A percentile compares a stretch with the other conserved stretches of the same genome.
phyloP scores from a whole-genome alignment of 2,888 invertebrate genomes.

The Nomada fucata region DNA sequence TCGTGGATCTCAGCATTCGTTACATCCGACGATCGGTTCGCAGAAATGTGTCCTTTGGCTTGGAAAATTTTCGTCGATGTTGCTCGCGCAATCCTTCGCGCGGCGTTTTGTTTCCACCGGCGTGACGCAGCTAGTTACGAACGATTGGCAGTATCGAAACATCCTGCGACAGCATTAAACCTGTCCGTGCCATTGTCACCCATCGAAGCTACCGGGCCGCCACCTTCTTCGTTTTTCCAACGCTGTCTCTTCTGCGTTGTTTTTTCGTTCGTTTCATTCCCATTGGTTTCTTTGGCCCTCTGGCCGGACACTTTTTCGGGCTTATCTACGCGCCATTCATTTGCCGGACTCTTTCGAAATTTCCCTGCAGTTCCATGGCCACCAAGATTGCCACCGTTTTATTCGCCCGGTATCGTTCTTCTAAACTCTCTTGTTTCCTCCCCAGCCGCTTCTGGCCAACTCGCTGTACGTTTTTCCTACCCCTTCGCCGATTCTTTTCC shows the following conservation, averaged over 20 bases:
- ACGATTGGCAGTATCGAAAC: neutral
- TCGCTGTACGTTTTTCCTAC: neutral
- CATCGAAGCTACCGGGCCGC: neutral
- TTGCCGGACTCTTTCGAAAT: conserved; percentile 56
- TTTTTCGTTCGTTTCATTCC: conserved; percentile 5
- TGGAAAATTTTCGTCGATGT: conserved; percentile 5
- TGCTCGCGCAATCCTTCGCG: neutral
- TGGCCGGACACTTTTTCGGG: conserved; percentile 28
- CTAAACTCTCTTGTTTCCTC: neutral
- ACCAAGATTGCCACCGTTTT: conserved; percentile 18
- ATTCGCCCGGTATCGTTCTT: neutral
- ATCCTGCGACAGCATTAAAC: neutral
- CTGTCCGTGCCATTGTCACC: too few species aligned
- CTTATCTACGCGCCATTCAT: conserved; percentile 63
- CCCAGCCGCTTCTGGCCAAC: neutral
- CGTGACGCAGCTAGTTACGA: too few species aligned
- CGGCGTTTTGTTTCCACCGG: too few species aligned
- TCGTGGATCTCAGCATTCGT: conserved; percentile 17
- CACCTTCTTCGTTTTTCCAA: neutral
- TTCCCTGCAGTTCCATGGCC: conserved; percentile 39
- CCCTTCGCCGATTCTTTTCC: too few species aligned
- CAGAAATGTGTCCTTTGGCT: neutral
- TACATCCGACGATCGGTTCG: conserved; percentile 24
- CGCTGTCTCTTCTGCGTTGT: neutral
- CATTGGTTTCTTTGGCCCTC: conserved; percentile 13